phyloP scores from a whole-genome alignment of 1,140 invertebrate genomes.

The Drosophila nasuta region DNA sequence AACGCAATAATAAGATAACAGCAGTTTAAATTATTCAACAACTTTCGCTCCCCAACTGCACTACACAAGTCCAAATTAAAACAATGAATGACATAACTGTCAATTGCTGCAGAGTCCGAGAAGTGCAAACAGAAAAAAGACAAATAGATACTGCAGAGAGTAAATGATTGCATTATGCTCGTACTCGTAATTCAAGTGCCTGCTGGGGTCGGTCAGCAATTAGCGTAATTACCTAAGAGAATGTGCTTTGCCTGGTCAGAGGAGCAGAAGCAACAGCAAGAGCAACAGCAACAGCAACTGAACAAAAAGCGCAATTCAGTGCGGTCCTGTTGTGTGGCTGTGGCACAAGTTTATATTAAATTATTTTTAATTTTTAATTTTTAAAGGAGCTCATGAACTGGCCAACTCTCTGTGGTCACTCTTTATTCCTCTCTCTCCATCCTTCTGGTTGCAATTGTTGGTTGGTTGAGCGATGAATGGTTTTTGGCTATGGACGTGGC shows the following conservation, averaged over 20 bases:
- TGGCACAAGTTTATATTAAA: conserved; percentile 63
- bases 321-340: background rate
- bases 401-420: conserved; percentile 23
- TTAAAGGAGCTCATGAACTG: conserved; percentile 64
- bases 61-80: background rate
- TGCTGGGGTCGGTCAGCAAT: conserved; percentile 47
- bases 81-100: background rate
- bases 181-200: conserved; percentile 37
- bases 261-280: conserved; percentile 19
- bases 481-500: conserved; percentile 9
- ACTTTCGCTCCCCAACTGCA: too few species aligned
- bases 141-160: conserved; percentile 19
- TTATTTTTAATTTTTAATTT: conserved; percentile 75
- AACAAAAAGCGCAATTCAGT: conserved; percentile 25
- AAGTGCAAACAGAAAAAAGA: background rate
- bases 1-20: too few species aligned
- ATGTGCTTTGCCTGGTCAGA: conserved; percentile 16
- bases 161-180: conserved; percentile 72
- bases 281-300: background rate
- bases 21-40: too few species aligned
- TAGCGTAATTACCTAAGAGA: conserved; percentile 73
- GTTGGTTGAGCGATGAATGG: background rate
- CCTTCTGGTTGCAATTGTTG: conserved; percentile 12
- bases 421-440: too few species aligned
- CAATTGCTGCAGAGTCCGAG: background rate